phyloP scores from a whole-genome alignment of 2,113 vertebrate genomes.

The Paramormyrops kingsleyae region DNA sequence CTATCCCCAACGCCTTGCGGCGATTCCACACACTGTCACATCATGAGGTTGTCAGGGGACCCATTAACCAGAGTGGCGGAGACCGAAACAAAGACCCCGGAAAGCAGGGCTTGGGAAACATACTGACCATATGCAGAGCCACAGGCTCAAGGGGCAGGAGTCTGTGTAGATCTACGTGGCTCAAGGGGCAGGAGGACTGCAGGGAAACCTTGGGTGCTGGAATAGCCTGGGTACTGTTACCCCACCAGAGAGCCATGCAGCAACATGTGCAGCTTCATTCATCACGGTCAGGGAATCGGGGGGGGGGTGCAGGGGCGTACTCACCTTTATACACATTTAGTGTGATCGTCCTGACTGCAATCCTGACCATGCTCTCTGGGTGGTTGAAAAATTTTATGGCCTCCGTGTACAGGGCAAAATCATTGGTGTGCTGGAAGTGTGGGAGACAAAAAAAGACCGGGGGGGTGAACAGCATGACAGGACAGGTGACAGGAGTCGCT shows the following conservation, averaged over 20 bases:
- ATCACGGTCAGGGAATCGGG: neutral
- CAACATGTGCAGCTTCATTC: neutral
- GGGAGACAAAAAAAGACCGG: slow-evolving; percentile 48
- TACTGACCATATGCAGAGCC: neutral
- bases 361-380: slow-evolving; percentile 98
- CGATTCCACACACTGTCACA: neutral
- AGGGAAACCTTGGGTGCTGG: neutral
- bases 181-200: neutral
- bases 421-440: slow-evolving; percentile 91
- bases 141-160: neutral
- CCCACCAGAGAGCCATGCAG: neutral
- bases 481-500: slow-evolving; percentile 39
- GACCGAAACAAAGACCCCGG: neutral
- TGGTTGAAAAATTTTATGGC: slow-evolving; percentile 99
- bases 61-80: neutral
- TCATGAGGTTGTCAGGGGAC: neutral
- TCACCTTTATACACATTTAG: slow-evolving; percentile 98
- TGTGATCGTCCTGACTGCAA: slow-evolving; percentile 96
- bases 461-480: slow-evolving; percentile 35
- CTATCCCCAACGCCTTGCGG: neutral
- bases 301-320: slow-evolving; percentile 32
- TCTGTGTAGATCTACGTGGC: no score
- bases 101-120: neutral
- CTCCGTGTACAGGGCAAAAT: slow-evolving; percentile 99
- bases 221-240: neutral